Evolutionary conservation across 2,888 invertebrate species (phyloP).

Genomic region (Tetranychus truncatus): DNA sequence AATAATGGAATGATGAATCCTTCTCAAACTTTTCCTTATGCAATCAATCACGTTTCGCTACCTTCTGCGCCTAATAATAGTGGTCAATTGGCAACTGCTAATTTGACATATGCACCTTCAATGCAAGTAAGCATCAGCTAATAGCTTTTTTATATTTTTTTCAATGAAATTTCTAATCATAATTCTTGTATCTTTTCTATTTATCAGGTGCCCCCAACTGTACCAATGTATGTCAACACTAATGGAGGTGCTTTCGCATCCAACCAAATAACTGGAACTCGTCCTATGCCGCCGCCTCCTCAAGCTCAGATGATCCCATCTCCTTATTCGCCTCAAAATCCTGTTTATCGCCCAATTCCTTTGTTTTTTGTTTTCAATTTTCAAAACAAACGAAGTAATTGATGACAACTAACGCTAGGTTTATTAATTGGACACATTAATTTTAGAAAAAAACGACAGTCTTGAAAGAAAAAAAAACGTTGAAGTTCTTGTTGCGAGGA

Average conservation of each 20-base stretch:
- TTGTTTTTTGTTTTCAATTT: conserved; percentile 7
- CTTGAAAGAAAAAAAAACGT: neutral
- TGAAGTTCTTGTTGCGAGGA: too few species aligned
- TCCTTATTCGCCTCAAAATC: neutral
- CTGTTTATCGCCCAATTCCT: conserved; percentile 6
- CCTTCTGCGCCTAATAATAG: neutral
- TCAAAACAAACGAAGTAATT: neutral
- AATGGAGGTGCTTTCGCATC: conserved; percentile 1
- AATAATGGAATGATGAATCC: neutral
- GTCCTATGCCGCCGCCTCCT: neutral
- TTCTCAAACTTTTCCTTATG: neutral
- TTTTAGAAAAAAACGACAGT: neutral
- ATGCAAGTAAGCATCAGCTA: neutral
- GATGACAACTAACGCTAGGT: neutral
- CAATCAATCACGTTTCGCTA: neutral
- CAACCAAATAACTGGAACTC: neutral
- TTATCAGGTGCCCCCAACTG: neutral
- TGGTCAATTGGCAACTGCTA: neutral
- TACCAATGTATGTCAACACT: neutral
- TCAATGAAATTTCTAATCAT: neutral
- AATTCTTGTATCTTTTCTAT: neutral
- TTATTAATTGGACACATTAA: neutral
- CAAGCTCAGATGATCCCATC: neutral
- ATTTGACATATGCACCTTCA: neutral
- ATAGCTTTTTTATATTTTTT: neutral